These are phyloP conservation scores for Gila robusta DNA, from an alignment of 2,797 vertebrate genomes.

Conservation along the genomic window DNA sequence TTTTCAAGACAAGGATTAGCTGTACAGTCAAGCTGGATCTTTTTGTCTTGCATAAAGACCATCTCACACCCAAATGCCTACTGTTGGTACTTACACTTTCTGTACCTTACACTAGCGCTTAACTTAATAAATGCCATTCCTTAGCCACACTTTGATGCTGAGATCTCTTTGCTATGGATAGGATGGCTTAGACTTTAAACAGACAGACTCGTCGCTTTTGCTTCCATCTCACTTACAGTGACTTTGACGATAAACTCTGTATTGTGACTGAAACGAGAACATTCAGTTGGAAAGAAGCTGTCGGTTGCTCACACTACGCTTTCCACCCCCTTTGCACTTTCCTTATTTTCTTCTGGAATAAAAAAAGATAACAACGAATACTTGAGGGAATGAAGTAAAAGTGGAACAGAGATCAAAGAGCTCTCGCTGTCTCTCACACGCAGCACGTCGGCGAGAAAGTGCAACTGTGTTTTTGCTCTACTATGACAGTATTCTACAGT, in stretches of 20 bases:
- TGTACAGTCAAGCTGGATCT: background rate
- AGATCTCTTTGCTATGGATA: slow-evolving; percentile 1
- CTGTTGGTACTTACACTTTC: background rate
- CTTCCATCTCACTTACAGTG: slow-evolving; percentile 23
- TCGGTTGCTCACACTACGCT: slow-evolving; percentile 21
- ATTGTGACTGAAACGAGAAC: slow-evolving; percentile 29
- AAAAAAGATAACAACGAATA: slow-evolving; percentile 53
- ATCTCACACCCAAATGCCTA: background rate
- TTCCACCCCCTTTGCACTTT: slow-evolving; percentile 32
- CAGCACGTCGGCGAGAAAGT: slow-evolving; percentile 27
- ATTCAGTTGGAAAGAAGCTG: slow-evolving; percentile 30
- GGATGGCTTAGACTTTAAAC: slow-evolving; percentile 18
- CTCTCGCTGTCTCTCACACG: slow-evolving; percentile 15
- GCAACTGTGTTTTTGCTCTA: slow-evolving; percentile 27
- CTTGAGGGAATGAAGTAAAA: slow-evolving; percentile 57
- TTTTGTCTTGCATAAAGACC: background rate
- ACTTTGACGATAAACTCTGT: slow-evolving; percentile 23
- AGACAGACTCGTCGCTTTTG: slow-evolving; percentile 7
- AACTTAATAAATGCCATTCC: background rate
- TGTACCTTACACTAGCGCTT: background rate
- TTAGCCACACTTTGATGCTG: background rate
- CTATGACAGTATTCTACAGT: slow-evolving; percentile 32
- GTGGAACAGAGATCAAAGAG: slow-evolving; percentile 60
- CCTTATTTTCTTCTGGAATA: slow-evolving; percentile 34
- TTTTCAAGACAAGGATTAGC: slow-evolving; percentile 6